Evolutionary conservation across 2,113 vertebrate species (phyloP).

Genomic region (Sander lucioperca): DNA sequence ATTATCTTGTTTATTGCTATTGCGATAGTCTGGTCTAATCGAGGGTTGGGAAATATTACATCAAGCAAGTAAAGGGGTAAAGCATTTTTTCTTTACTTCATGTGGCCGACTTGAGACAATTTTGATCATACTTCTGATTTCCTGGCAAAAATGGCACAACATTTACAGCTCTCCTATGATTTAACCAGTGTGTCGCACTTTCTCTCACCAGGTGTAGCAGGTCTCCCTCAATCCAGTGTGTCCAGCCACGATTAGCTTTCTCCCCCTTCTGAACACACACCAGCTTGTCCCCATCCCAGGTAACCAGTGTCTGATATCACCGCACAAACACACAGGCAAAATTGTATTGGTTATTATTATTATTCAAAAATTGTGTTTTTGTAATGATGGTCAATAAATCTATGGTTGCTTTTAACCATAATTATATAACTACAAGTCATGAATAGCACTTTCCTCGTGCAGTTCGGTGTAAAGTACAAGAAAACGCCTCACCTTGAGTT

Average conservation of each 20-base stretch:
- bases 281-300: constrained; percentile 93
- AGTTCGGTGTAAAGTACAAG: not conserved
- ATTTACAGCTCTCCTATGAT: not conserved
- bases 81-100: not conserved
- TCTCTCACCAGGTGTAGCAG: constrained; percentile 90
- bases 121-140: not conserved
- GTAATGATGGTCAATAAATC: no score
- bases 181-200: not conserved
- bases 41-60: not conserved
- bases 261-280: constrained; percentile 94
- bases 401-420: no score
- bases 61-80: no score
- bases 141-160: not conserved
- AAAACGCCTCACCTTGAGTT: constrained; percentile 85
- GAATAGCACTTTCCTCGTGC: not conserved
- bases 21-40: not conserved
- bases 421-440: no score
- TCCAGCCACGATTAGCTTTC: constrained; percentile 96
- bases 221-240: constrained; percentile 94
- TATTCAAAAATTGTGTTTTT: not conserved
- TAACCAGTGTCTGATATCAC: constrained; percentile 86
- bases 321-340: constrained; percentile 16
- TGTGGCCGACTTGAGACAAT: not conserved
- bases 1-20: constrained; percentile 33
- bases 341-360: not conserved